Evolutionary conservation across 2,113 vertebrate genomes (phyloP).

Genomic region (Sinocyclocheilus anophthalmus): DNA sequence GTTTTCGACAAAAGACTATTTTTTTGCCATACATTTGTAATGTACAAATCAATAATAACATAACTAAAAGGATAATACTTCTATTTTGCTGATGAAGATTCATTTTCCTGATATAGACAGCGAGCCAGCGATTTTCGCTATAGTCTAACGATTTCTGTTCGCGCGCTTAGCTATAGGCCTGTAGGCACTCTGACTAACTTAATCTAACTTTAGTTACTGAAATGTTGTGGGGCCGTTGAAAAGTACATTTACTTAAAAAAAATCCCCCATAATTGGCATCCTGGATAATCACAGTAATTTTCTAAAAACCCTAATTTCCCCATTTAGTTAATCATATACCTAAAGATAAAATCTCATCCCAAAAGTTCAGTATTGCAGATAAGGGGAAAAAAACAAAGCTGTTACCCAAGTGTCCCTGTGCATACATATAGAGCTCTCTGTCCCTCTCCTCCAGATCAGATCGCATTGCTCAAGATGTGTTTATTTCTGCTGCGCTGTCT

Average conservation of each 20-base stretch:
- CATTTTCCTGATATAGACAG: too few relatives aligned
- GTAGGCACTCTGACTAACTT: neutral
- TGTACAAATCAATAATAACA: too few relatives aligned
- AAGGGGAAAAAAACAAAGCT: neutral
- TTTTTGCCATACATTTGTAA: too few relatives aligned
- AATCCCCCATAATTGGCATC: neutral
- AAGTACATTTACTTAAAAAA: neutral
- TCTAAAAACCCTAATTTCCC: neutral
- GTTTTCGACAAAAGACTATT: too few relatives aligned
- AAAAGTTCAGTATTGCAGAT: neutral
- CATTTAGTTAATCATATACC: neutral
- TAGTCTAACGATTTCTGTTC: neutral
- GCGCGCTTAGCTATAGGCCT: too few relatives aligned
- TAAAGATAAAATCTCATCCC: neutral
- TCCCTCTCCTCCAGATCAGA: constrained; percentile 66
- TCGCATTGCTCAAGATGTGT: constrained; percentile 71
- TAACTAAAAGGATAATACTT: too few relatives aligned
- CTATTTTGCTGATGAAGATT: too few relatives aligned
- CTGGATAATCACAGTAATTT: neutral
- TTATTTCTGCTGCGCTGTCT: constrained; percentile 65
- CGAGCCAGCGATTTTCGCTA: too few relatives aligned
- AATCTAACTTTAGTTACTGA: neutral
- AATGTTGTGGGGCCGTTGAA: neutral
- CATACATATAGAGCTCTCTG: constrained; percentile 49
- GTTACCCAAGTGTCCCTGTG: constrained; percentile 38